A percentile compares a stretch with the other conserved stretches of the same genome.
phyloP scores from a whole-genome alignment of 2,113 vertebrate species.

The Forbesichthys agassizii region DNA sequence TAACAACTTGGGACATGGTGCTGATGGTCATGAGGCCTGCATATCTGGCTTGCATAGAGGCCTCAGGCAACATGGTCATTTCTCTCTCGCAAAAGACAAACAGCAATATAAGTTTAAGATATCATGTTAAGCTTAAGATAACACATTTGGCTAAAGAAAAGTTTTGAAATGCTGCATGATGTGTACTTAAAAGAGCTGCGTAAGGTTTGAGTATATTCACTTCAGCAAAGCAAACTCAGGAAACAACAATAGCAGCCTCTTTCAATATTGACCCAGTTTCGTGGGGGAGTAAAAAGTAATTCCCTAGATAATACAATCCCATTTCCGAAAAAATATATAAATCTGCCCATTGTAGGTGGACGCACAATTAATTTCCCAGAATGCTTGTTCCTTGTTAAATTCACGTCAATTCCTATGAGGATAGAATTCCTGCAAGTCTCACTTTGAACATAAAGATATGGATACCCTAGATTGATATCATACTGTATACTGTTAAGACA shows the following conservation, averaged over 20 bases:
- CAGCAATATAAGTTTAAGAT: neutral
- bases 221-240: neutral
- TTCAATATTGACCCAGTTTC: slow-evolving; percentile 37
- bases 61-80: neutral
- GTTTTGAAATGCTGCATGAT: too few species aligned
- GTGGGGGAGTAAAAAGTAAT: neutral
- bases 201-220: too few species aligned
- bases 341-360: too few species aligned
- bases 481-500: too few species aligned
- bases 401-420: too few species aligned
- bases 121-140: neutral
- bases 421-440: too few species aligned
- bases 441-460: too few species aligned
- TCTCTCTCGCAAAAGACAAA: slow-evolving; percentile 12
- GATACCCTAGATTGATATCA: too few species aligned
- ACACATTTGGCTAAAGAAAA: too few species aligned
- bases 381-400: too few species aligned
- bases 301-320: slow-evolving; percentile 20
- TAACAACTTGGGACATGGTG: neutral
- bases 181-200: too few species aligned
- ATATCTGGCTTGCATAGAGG: neutral
- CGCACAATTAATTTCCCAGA: too few species aligned
- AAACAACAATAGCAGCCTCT: neutral
- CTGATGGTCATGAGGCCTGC: slow-evolving; percentile 10
- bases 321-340: neutral